Percentiles rank a stretch among this genome's conserved stretches.
Evolutionary conservation across 92 coral and sea anemone genomes (phyloP).

Genomic region (Parazoanthus swiftii): DNA sequence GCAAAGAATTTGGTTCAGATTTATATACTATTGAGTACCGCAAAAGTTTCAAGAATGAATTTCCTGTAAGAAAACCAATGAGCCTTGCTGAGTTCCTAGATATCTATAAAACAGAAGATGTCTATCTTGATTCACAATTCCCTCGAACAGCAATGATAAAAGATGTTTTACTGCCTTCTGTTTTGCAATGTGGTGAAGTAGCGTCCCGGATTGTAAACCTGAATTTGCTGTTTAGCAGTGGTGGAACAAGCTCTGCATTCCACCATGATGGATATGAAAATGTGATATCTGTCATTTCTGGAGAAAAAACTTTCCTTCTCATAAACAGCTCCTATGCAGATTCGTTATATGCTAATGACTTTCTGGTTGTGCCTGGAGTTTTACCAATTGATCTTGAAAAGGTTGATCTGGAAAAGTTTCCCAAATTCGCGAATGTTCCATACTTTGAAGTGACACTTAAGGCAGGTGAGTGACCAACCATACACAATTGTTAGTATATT

Average conservation of each 20-base stretch:
- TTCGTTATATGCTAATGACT: constrained; percentile 79
- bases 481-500: too few relatives aligned
- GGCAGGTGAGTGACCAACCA: constrained; percentile 58
- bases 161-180: constrained; percentile 74
- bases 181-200: constrained; percentile 81
- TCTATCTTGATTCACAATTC: constrained; percentile 87
- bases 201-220: constrained; percentile 61
- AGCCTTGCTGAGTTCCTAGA: constrained; percentile 68
- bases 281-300: constrained; percentile 74
- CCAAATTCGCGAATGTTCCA: constrained; percentile 73
- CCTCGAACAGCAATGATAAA: constrained; percentile 70
- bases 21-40: constrained; percentile 76
- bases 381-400: constrained; percentile 77
- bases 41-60: constrained; percentile 77
- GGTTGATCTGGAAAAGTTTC: constrained; percentile 70
- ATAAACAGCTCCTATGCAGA: constrained; percentile 70
- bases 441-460: constrained; percentile 71
- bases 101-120: constrained; percentile 72
- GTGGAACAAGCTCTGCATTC: constrained; percentile 82
- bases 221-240: constrained; percentile 76
- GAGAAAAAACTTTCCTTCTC: constrained; percentile 73
- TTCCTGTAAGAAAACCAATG: constrained; percentile 71
- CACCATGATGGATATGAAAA: constrained; percentile 99
- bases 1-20: constrained; percentile 67
- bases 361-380: constrained; percentile 75